Evolutionary conservation across 2,888 invertebrate species (phyloP), one percentile per base, ranked within the genome.

Genomic region (Agrochola macilenta): DNA sequence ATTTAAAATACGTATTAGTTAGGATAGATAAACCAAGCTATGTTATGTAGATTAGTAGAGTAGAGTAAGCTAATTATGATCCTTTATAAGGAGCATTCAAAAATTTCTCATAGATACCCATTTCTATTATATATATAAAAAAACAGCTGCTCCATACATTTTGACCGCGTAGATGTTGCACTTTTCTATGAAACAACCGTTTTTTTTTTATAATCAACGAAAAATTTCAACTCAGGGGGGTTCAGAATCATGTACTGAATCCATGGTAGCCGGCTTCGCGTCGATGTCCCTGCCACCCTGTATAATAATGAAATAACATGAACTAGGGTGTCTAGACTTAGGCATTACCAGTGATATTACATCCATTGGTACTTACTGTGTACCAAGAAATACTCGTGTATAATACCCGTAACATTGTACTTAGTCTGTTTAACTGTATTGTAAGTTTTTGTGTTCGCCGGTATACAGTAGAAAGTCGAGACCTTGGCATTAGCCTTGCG

Each of bases 401-500:
- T 58, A 68, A 52, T 58, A 82, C 66, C 58, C 54, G 66, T 23
- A 71, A 71, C 69, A 70, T 64, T 68, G 57, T 75, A 76, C 39
- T 78, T 78, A 69, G 58, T 74, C 70, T 69, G 63, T 70, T 79
- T 68, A 81, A 83, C 83, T 72, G 79, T 85, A 81, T 83, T 84
- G 70, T 79, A 84, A 84, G 83, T 81, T 84, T 84, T 88, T 74
- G 86, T 82, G 79, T 75, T 78, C 81, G 84, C 72, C 79, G 76
- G 80, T 85, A 82, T 83, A 88, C 88, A 88, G 89, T 95, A 95
- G 95, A 96, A 96, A 95, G 96, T 93, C 89, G 86, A 93, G 95
- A 94, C 95, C 96, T 96, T 96, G 95, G 94, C 96, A 94, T 93
- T 95, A 96, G 93, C 95, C 95, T 96, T 95, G 95, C 91, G 92